phyloP scores from a whole-genome alignment of 1,140 invertebrate genomes.

The Pemphigus obesinymphae region DNA sequence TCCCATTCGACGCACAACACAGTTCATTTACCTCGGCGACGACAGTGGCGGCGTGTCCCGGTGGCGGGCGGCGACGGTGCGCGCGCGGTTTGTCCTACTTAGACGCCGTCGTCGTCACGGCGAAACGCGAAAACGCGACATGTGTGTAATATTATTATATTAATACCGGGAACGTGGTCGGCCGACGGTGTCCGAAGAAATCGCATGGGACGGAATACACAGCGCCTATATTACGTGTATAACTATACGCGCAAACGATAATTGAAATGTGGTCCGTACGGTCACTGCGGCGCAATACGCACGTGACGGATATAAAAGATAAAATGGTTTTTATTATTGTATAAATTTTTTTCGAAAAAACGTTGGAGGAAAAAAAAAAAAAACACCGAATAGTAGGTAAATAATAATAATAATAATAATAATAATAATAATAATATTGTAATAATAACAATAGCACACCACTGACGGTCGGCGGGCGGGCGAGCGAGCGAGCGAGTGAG shows the following conservation, averaged over 20 bases:
- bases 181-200: too few species aligned
- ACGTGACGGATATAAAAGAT: neutral
- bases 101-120: slow-evolving; percentile 20
- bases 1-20: slow-evolving; percentile 15
- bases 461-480: too few species aligned
- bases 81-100: slow-evolving; percentile 34
- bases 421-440: neutral
- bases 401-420: neutral
- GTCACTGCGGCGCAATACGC: too few species aligned
- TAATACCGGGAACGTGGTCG: neutral
- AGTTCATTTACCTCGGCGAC: slow-evolving; percentile 36
- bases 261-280: too few species aligned
- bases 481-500: too few species aligned
- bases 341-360: too few species aligned
- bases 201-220: too few species aligned
- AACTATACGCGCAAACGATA: neutral
- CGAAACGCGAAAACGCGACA: neutral
- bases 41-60: neutral
- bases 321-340: too few species aligned
- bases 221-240: too few species aligned
- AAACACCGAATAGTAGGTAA: too few species aligned
- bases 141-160: too few species aligned
- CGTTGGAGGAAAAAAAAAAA: too few species aligned
- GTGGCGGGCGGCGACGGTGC: neutral
- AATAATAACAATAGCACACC: neutral